Percentiles rank a stretch among this genome's conserved stretches.
Conservation (phyloP, 2,797 vertebrate species). For the Girardinus metallicus region DNA sequence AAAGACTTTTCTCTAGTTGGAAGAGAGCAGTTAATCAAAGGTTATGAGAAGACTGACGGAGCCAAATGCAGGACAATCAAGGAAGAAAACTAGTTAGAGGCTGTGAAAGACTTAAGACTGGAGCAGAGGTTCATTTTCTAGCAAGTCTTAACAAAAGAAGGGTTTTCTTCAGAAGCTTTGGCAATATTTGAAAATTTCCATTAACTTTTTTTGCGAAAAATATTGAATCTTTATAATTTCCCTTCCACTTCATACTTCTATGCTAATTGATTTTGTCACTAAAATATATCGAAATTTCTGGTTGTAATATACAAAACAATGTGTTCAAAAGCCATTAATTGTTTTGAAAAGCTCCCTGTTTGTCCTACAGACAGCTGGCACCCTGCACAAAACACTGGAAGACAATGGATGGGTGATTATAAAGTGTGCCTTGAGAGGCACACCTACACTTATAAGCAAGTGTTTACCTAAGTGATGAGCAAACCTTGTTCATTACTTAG, state of each 20-base stretch:
- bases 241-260: background rate
- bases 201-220: background rate
- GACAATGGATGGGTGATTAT: background rate
- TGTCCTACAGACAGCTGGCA: background rate
- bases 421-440: background rate
- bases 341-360: background rate
- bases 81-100: background rate
- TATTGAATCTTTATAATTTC: background rate
- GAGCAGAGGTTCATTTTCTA: background rate
- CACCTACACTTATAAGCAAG: background rate
- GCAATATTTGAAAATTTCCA: background rate
- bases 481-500: background rate
- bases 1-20: background rate
- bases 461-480: background rate
- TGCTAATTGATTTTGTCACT: background rate
- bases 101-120: background rate
- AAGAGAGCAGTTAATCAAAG: background rate
- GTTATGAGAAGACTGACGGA: background rate
- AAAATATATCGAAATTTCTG: background rate
- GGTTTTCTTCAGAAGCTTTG: background rate
- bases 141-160: background rate
- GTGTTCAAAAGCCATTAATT: background rate
- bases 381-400: background rate
- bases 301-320: background rate
- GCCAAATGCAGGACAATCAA: background rate